Conservation (phyloP, 2,797 vertebrate genomes). For the Argyrosomus regius region DNA sequence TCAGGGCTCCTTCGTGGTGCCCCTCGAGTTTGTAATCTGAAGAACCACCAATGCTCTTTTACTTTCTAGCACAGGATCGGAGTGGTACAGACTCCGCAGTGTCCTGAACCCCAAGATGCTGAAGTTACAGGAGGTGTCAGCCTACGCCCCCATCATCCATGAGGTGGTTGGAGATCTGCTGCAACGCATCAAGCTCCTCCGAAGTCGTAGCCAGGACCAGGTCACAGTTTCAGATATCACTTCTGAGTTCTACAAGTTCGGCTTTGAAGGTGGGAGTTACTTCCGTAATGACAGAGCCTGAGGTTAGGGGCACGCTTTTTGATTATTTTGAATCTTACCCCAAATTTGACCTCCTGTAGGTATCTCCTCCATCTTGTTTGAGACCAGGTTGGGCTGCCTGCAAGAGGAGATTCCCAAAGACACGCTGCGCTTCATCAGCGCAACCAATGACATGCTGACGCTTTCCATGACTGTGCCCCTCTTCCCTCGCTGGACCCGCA, state of each 20-base stretch:
- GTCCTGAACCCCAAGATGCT: slow-evolving; percentile 86
- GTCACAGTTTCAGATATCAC: slow-evolving; percentile 75
- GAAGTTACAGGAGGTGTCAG: slow-evolving; percentile 74
- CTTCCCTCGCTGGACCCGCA: slow-evolving; percentile 82
- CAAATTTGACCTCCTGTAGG: slow-evolving; percentile 57
- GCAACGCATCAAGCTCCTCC: slow-evolving; percentile 75
- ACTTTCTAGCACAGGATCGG: slow-evolving; percentile 68
- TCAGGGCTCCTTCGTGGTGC: not conserved
- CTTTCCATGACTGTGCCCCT: slow-evolving; percentile 78
- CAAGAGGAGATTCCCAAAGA: slow-evolving; percentile 83
- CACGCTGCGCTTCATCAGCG: slow-evolving; percentile 81
- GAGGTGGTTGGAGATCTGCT: slow-evolving; percentile 84
- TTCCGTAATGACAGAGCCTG: fast-evolving
- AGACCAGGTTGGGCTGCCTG: slow-evolving; percentile 85
- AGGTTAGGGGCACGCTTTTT: fast-evolving
- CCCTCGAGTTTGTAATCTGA: not conserved
- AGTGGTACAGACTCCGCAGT: slow-evolving; percentile 83
- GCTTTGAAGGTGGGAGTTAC: slow-evolving; percentile 84
- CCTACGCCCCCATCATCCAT: slow-evolving; percentile 77
- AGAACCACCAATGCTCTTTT: not conserved
- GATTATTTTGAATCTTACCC: not conserved
- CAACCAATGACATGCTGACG: slow-evolving; percentile 77
- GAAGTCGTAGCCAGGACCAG: slow-evolving; percentile 73
- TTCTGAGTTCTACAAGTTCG: slow-evolving; percentile 86
- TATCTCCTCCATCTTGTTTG: slow-evolving; percentile 84